phyloP scores from a whole-genome alignment of 2,113 vertebrate species.

The Alectura lathami region DNA sequence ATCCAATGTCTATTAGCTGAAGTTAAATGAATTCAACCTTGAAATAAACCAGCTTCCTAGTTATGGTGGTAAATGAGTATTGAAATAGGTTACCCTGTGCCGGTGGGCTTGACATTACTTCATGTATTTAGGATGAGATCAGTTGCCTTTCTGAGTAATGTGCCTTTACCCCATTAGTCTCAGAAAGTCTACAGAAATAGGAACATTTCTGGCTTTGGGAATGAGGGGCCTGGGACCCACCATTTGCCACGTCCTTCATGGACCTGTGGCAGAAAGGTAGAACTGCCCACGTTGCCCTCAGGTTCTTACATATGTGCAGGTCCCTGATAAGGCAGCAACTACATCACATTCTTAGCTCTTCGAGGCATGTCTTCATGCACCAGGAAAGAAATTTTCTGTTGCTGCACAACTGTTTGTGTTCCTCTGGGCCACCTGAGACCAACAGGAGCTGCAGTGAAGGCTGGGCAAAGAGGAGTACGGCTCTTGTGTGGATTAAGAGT shows the following conservation, averaged over 20 bases:
- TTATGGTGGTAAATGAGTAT: not conserved
- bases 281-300: not conserved
- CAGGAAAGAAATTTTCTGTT: not conserved
- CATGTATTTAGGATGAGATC: not conserved
- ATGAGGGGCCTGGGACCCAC: not conserved
- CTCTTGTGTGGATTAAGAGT: not conserved
- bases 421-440: not conserved
- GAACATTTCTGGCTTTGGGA: not conserved
- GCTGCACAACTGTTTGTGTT: not conserved
- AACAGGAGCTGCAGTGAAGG: not conserved
- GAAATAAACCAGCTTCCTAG: not conserved
- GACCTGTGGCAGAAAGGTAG: not conserved
- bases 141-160: not conserved
- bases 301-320: not conserved
- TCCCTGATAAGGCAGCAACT: not conserved
- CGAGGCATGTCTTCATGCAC: not conserved
- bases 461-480: accelerated
- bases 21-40: conserved; percentile 25
- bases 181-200: not conserved
- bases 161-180: not conserved
- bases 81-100: not conserved
- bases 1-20: not conserved
- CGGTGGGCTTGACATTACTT: not conserved
- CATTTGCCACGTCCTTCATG: not conserved
- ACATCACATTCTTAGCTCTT: not conserved